phyloP scores from a whole-genome alignment of 2,797 vertebrate genomes.

The Champsocephalus gunnari region DNA sequence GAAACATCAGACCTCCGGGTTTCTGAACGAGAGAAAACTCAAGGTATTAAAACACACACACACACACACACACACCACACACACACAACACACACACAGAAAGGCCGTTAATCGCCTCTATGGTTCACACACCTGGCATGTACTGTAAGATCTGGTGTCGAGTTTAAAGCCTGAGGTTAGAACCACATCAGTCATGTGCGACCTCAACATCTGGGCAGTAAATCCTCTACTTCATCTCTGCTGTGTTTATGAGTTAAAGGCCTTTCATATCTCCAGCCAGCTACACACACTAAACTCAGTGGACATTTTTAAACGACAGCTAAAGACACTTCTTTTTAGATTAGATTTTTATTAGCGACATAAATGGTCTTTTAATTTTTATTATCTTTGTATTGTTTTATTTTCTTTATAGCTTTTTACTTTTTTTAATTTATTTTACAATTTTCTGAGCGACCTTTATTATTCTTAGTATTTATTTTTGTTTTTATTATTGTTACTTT shows the following conservation, averaged over 20 bases:
- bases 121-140: conserved; percentile 62
- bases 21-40: conserved; percentile 88
- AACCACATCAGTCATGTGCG: conserved; percentile 35
- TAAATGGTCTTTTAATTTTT: too few species aligned
- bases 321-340: too few species aligned
- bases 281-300: conserved; percentile 6
- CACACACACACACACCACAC: conserved; percentile 2
- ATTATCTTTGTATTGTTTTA: too few species aligned
- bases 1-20: conserved; percentile 98
- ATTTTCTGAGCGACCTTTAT: too few species aligned
- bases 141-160: conserved; percentile 41
- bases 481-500: too few species aligned
- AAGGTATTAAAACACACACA: conserved; percentile 24
- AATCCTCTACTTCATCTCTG: conserved; percentile 50
- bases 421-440: too few species aligned
- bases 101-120: conserved; percentile 43
- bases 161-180: conserved; percentile 41
- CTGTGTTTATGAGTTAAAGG: conserved; percentile 33
- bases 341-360: too few species aligned
- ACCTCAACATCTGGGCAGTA: conserved; percentile 54
- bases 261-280: conserved; percentile 25
- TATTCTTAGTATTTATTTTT: too few species aligned
- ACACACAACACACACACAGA: conserved; percentile 14
- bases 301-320: too few species aligned
- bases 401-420: too few species aligned